Evolutionary conservation across 2,113 vertebrate species (phyloP), one percentile per base, ranked within the genome.

Genomic region (Hydrolagus affinis): DNA sequence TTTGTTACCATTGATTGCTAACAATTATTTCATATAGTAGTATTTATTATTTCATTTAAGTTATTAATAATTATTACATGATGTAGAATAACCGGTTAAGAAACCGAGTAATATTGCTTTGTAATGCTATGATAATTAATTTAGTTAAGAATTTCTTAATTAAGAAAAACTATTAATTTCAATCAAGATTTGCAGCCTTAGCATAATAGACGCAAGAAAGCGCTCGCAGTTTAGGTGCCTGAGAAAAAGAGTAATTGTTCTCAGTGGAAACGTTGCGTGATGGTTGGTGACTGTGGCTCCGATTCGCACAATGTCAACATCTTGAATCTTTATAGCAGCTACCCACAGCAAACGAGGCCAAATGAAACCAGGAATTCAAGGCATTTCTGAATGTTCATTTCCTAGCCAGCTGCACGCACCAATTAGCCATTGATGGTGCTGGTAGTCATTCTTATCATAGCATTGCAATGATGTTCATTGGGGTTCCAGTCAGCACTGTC

Each of bases 101-200:
- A 3, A 6, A 6, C 44, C 1, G 44, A 44, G 44, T 44, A 44
- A 44, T 44, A 44, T 44, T 44, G 44, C 44, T 44, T 44, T 44
- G 44, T 44, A 44, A 44, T 44, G 44, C 44, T 44, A 44, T 44
- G 44, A 44, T 44, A 44, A 44, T 3, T 44, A 44, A 3, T 44
- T 6, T 44, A n/a, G n/a, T n/a, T n/a, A n/a, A n/a, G n/a, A n/a
- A n/a, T n/a, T n/a, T 78, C 75, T 78, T 78, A 80, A 80, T 64
- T 28, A 62, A 60, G 21, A 80, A 14, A 57, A 80, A 57, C 77
- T 80, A 60, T 60, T 23, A 75, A 28, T 80, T 62, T n/a, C 77
- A 80, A 12, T 8, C 60, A 80, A 80, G 57, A 25, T 14, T 25
- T 64, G n/a, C 77, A 62, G 77, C 77, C 64, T 23, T 62, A 57